Percentiles rank a stretch among this genome's conserved stretches.
Conservation (phyloP, 2,888 invertebrate genomes). For the Pocota personata region DNA sequence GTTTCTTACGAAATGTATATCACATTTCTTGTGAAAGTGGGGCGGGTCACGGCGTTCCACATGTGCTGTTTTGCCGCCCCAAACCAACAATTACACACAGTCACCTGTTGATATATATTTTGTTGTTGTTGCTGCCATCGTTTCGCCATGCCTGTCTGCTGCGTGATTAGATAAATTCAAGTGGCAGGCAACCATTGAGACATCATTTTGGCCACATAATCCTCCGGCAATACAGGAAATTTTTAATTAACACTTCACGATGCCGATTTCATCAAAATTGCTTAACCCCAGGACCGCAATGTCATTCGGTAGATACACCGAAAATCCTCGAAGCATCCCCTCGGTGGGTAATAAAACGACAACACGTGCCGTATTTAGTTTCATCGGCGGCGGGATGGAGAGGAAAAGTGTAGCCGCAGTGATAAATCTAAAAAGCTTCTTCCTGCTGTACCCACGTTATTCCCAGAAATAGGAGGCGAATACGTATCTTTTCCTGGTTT, state of each 20-base stretch:
- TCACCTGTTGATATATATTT: constrained; percentile 26
- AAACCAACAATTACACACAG: not conserved
- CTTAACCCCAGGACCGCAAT: not conserved
- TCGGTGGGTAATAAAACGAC: constrained; percentile 16
- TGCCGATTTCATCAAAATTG: constrained; percentile 16
- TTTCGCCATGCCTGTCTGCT: not conserved
- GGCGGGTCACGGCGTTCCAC: constrained; percentile 22
- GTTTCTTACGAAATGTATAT: not conserved
- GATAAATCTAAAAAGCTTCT: constrained; percentile 46
- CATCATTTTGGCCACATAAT: not conserved
- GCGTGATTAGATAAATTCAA: constrained; percentile 18
- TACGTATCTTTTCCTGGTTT: not conserved
- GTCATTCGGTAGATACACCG: not conserved
- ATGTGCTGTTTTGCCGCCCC: constrained; percentile 13
- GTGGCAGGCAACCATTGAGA: not conserved
- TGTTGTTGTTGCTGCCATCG: not conserved
- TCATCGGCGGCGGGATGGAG: not conserved
- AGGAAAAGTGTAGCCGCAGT: constrained; percentile 13
- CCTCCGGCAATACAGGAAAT: not conserved
- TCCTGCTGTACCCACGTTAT: not conserved
- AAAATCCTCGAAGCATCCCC: constrained; percentile 12
- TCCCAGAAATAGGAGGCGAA: not conserved
- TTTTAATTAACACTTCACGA: constrained; percentile 47
- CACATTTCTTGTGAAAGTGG: not conserved
- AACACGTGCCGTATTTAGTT: constrained; percentile 61